Conservation (phyloP, 2,888 invertebrate genomes). For the Dryadula phaetusa region DNA sequence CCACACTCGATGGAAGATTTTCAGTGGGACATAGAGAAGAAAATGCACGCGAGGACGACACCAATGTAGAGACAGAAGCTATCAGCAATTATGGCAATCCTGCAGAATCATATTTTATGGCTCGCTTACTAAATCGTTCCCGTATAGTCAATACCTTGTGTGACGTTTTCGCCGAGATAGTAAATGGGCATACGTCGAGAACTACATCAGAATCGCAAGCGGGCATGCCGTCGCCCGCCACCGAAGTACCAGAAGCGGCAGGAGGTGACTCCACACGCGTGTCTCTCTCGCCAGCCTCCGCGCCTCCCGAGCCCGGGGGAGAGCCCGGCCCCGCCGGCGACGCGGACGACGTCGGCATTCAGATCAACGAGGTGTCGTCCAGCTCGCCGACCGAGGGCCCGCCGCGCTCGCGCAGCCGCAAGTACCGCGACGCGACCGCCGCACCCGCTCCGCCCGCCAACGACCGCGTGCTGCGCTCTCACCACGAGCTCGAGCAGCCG, state of each 20-base stretch:
- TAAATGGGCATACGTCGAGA: constrained; percentile 44
- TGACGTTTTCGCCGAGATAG: constrained; percentile 72
- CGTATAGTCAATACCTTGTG: constrained; percentile 72
- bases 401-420: constrained; percentile 55
- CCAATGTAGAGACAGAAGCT: constrained; percentile 56
- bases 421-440: constrained; percentile 49
- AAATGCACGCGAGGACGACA: constrained; percentile 48
- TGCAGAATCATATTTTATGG: constrained; percentile 79
- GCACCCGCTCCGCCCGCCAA: constrained; percentile 73
- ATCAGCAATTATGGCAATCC: constrained; percentile 78
- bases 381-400: constrained; percentile 82
- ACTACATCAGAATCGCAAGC: constrained; percentile 43
- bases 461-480: constrained; percentile 77
- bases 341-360: constrained; percentile 77
- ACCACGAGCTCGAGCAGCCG: constrained; percentile 64
- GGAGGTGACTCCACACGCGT: constrained; percentile 46
- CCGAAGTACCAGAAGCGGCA: constrained; percentile 40
- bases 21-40: constrained; percentile 56
- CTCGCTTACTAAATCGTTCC: constrained; percentile 70
- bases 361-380: constrained; percentile 88
- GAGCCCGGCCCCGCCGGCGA: constrained; percentile 41
- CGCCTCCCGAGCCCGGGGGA: constrained; percentile 37
- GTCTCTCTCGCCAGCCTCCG: constrained; percentile 45
- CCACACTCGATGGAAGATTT: constrained; percentile 65
- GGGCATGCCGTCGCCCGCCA: constrained; percentile 37